Conservation (phyloP, 37 sponge, comb jelly and placozoan species). For the Aplysina aerophoba region DNA sequence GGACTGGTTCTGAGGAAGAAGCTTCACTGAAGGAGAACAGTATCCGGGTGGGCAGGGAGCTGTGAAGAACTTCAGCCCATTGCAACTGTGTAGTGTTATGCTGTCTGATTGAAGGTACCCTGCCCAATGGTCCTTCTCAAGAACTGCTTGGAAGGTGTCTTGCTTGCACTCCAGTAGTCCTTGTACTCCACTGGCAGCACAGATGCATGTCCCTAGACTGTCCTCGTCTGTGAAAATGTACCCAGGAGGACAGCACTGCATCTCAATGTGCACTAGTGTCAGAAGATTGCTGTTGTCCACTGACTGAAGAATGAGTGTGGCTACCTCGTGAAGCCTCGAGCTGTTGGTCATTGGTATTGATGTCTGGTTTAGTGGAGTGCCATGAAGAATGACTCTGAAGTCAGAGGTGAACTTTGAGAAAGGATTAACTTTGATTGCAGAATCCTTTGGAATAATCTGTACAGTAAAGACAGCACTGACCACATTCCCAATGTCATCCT, state of each 20-base stretch:
- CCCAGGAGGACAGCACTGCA: conserved; percentile 21
- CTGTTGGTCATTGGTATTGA: no score
- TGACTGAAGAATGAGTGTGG: no score
- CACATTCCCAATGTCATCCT: no score
- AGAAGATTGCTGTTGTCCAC: no score
- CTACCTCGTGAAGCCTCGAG: no score
- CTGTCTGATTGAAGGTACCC: background rate
- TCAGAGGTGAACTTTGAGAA: no score
- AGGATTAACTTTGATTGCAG: no score
- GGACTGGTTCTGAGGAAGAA: background rate
- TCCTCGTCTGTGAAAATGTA: background rate
- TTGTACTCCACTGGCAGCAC: background rate
- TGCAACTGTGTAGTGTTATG: background rate
- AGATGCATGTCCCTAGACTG: background rate
- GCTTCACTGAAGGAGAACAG: background rate
- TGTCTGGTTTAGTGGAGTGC: no score
- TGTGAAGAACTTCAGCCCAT: background rate
- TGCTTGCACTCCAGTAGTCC: background rate
- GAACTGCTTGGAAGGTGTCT: background rate
- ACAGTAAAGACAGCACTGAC: no score
- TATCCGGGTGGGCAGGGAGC: background rate
- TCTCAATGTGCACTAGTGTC: no score
- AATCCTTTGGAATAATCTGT: no score
- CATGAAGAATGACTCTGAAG: no score
- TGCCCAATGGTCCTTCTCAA: background rate